A percentile compares a stretch with the other conserved stretches of the same genome.
Conservation (phyloP, 2,113 vertebrate species). For the Pleuronectes platessa region DNA sequence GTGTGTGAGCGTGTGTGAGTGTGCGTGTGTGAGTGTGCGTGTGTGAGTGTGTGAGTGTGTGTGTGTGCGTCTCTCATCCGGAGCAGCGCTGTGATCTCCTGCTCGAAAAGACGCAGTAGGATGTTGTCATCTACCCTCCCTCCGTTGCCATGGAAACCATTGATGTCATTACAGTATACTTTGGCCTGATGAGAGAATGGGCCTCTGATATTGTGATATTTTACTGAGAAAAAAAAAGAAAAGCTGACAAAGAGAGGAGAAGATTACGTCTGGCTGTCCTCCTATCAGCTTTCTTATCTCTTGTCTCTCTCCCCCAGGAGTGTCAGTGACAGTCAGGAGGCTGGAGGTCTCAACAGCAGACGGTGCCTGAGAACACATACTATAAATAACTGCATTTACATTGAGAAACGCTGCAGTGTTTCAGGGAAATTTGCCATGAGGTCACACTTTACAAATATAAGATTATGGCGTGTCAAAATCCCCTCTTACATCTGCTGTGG, state of each 20-base stretch:
- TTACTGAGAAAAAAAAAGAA: background rate
- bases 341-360: slow-evolving; percentile 45
- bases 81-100: slow-evolving; percentile 58
- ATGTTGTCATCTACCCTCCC: slow-evolving; percentile 76
- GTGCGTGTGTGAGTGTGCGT: slow-evolving; percentile 20
- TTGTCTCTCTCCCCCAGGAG: slow-evolving; percentile 5
- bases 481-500: background rate
- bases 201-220: slow-evolving; percentile 61
- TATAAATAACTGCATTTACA: slow-evolving; percentile 23
- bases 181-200: slow-evolving; percentile 60
- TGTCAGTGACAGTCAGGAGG: slow-evolving; percentile 47
- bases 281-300: slow-evolving; percentile 21
- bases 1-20: background rate
- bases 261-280: slow-evolving; percentile 33
- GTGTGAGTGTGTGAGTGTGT: background rate
- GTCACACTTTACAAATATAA: background rate
- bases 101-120: slow-evolving; percentile 61
- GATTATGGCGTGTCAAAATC: background rate
- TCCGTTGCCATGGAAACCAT: slow-evolving; percentile 74
- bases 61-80: slow-evolving; percentile 41
- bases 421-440: slow-evolving; percentile 6
- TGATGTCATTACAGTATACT: slow-evolving; percentile 79
- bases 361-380: slow-evolving; percentile 16
- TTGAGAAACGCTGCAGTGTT: slow-evolving; percentile 30
- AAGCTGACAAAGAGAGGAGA: background rate